Evolutionary conservation across 2,888 invertebrate genomes (phyloP).

Genomic region (Baccha elongata): DNA sequence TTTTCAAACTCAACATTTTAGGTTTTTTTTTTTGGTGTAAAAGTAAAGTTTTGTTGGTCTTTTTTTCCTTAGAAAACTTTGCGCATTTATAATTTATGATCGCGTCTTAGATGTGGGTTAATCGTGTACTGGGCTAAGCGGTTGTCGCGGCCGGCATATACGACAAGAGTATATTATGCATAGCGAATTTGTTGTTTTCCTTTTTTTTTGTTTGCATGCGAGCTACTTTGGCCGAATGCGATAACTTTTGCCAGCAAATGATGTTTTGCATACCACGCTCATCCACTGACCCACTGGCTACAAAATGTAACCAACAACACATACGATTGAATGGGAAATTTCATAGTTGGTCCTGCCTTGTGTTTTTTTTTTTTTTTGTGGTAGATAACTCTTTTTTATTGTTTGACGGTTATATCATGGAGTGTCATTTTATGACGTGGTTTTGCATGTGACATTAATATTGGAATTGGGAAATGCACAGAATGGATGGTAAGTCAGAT

Average conservation of each 20-base stretch:
- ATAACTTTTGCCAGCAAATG: conserved; percentile 52
- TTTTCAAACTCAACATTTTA: conserved; percentile 55
- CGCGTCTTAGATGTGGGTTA: conserved; percentile 83
- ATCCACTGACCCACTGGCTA: conserved; percentile 66
- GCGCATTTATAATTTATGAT: conserved; percentile 81
- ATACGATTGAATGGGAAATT: conserved; percentile 50
- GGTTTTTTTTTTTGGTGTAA: conserved; percentile 14
- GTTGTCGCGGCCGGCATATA: conserved; percentile 40
- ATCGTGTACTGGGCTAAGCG: conserved; percentile 82
- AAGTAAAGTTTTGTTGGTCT: conserved; percentile 5
- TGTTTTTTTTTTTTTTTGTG: neutral
- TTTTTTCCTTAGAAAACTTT: conserved; percentile 35
- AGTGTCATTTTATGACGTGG: conserved; percentile 50
- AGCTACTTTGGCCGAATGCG: conserved; percentile 42
- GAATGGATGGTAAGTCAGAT: conserved; percentile 2
- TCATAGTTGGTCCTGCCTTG: neutral
- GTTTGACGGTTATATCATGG: conserved; percentile 40
- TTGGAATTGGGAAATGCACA: neutral
- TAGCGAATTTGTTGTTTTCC: conserved; percentile 41
- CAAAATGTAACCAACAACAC: conserved; percentile 16
- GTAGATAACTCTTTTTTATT: conserved; percentile 14
- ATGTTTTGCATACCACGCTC: conserved; percentile 67
- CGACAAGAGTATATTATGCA: conserved; percentile 48
- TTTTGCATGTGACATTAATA: conserved; percentile 30
- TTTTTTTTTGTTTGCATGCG: conserved; percentile 45